These are phyloP conservation scores for Glomeris marginata DNA, from an alignment of 2,888 invertebrate genomes.

Conservation along the genomic window DNA sequence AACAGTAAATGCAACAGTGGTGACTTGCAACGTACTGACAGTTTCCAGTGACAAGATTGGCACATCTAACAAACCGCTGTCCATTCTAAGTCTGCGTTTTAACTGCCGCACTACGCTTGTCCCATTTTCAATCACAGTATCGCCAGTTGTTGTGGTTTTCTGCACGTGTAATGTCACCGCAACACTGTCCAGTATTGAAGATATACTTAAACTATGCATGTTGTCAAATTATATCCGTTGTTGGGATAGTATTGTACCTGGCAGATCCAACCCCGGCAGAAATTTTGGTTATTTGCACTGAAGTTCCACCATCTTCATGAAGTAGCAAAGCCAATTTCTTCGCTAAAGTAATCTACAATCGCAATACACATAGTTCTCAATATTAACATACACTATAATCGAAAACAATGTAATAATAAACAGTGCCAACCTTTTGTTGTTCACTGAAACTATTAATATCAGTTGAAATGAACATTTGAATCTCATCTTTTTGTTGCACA, in stretches of 20 bases:
- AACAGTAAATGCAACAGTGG: not conserved
- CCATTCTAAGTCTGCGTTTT: conserved; percentile 50
- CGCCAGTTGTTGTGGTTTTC: conserved; percentile 20
- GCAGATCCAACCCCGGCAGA: not conserved
- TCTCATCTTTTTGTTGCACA: conserved; percentile 53
- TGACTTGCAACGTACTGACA: conserved; percentile 29
- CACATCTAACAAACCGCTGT: conserved; percentile 52
- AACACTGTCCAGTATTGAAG: conserved; percentile 16
- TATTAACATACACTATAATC: too few species aligned
- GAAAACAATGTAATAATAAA: too few species aligned
- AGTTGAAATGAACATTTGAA: conserved; percentile 66
- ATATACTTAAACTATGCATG: not conserved
- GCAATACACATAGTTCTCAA: not conserved
- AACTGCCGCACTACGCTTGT: conserved; percentile 49
- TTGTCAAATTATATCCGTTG: not conserved
- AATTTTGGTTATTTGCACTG: conserved; percentile 10
- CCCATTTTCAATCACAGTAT: conserved; percentile 35
- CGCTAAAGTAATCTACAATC: conserved; percentile 40
- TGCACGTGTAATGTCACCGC: conserved; percentile 22
- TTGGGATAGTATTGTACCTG: not conserved
- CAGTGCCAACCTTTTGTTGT: conserved; percentile 48
- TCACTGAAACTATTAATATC: conserved; percentile 51
- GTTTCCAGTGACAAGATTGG: conserved; percentile 67
- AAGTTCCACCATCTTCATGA: conserved; percentile 26
- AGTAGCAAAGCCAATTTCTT: conserved; percentile 66